Evolutionary conservation across 2,113 vertebrate species (phyloP).

Genomic region (Malaclemys terrapin): DNA sequence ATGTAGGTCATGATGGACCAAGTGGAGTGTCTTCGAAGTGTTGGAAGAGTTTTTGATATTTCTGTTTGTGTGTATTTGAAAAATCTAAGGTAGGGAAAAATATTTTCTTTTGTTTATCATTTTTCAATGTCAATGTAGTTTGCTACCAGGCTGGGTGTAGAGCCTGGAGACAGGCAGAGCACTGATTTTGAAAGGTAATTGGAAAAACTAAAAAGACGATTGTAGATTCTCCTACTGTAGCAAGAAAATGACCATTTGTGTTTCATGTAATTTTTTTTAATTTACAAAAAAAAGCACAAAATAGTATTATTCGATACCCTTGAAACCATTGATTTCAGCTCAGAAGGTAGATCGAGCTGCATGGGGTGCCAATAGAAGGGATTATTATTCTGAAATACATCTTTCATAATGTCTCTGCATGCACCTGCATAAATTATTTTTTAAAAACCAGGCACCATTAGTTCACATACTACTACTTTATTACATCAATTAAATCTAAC

Average conservation of each 20-base stretch:
- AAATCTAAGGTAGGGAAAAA: neutral
- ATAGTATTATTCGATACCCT: neutral
- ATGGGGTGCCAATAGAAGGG: neutral
- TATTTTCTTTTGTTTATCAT: neutral
- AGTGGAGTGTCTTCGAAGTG: neutral
- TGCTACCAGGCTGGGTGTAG: neutral
- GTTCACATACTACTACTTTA: neutral
- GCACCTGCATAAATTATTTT: neutral
- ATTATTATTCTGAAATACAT: neutral
- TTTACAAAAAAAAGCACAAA: neutral
- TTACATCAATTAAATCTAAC: neutral
- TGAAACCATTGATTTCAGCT: neutral
- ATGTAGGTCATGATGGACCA: conserved; percentile 21
- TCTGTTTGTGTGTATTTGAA: neutral
- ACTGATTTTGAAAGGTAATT: neutral
- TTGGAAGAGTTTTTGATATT: conserved; percentile 24
- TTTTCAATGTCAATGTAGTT: neutral
- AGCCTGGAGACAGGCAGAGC: neutral
- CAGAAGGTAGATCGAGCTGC: neutral
- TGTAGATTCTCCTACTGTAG: neutral
- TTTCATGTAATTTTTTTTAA: neutral
- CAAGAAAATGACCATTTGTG: neutral
- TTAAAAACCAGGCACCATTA: neutral
- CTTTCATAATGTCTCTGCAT: neutral
- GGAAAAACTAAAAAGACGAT: neutral